Conservation (phyloP, 2,113 vertebrate genomes). For the Psilopogon haemacephalus region DNA sequence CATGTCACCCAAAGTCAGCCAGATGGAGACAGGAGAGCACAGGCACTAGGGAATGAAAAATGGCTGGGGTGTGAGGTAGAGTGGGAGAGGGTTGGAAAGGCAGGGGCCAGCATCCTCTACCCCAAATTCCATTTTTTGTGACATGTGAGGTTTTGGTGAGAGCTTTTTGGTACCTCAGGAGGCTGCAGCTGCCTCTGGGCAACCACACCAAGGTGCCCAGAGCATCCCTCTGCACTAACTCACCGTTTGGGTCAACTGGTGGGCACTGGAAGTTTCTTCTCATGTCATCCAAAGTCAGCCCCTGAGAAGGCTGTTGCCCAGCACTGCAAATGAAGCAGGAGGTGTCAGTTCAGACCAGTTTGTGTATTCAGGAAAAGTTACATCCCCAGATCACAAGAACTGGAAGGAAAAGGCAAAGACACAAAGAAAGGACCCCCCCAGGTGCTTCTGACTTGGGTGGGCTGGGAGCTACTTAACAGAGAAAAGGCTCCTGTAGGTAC, state of each 20-base stretch:
- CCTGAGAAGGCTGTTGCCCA: conserved; percentile 75
- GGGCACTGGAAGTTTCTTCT: conserved; percentile 85
- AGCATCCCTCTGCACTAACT: not conserved
- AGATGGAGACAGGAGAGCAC: not conserved
- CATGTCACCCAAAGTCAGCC: too few relatives aligned
- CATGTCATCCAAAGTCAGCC: conserved; percentile 86
- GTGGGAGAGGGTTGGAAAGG: not conserved
- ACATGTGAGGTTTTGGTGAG: not conserved
- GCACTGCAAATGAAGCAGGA: conserved; percentile 69
- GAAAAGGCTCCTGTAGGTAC: not conserved
- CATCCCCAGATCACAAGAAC: not conserved
- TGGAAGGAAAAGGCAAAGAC: not conserved
- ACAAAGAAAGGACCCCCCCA: not conserved
- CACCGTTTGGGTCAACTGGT: conserved; percentile 88
- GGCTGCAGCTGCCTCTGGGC: not conserved
- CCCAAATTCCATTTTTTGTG: not conserved
- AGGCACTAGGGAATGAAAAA: not conserved
- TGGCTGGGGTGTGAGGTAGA: not conserved
- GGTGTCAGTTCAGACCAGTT: not conserved
- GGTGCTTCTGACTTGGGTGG: not conserved
- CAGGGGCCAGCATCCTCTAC: accelerated
- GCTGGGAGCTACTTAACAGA: not conserved
- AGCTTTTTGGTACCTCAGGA: not conserved
- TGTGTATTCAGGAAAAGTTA: not conserved
- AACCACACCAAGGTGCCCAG: not conserved